These are phyloP conservation scores for Kuschelorhynchus macadamiae DNA, from an alignment of 2,888 invertebrate species.

Conservation along the genomic window DNA sequence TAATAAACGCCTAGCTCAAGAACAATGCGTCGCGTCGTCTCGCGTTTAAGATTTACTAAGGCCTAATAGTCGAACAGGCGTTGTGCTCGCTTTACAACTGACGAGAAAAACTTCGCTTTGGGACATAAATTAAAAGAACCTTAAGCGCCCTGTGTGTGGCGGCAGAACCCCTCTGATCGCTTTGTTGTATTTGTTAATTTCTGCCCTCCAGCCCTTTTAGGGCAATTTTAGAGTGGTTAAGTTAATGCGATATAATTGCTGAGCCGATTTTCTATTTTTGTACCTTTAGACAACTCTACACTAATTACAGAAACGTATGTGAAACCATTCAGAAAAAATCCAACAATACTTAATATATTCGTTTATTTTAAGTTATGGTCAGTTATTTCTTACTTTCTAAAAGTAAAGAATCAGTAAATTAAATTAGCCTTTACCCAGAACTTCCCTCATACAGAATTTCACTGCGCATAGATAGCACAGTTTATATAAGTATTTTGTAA, in stretches of 20 bases:
- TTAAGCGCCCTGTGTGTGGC: constrained; percentile 31
- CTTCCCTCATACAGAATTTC: too few species aligned
- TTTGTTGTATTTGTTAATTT: constrained; percentile 32
- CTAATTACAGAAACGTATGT: too few species aligned
- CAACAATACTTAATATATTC: too few species aligned
- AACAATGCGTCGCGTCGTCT: constrained; percentile 23
- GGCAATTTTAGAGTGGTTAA: constrained; percentile 24
- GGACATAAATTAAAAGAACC: constrained; percentile 36
- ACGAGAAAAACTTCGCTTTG: constrained; percentile 33
- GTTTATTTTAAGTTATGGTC: too few species aligned
- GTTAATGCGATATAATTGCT: constrained; percentile 26
- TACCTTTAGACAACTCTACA: not conserved
- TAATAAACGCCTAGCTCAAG: too few species aligned
- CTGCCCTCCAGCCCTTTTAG: constrained; percentile 17
- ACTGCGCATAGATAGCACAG: too few species aligned
- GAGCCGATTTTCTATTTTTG: constrained; percentile 7
- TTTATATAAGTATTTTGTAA: too few species aligned
- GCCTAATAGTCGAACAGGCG: constrained; percentile 20
- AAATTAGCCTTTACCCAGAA: too few species aligned
- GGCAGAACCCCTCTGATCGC: constrained; percentile 9
- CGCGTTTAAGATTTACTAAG: constrained; percentile 31
- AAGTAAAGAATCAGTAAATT: too few species aligned
- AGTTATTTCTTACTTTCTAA: too few species aligned
- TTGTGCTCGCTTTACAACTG: constrained; percentile 32
- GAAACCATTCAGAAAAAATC: too few species aligned